Conservation (phyloP, 1,140 invertebrate species). For the Lysiphlebus fabarum region DNA sequence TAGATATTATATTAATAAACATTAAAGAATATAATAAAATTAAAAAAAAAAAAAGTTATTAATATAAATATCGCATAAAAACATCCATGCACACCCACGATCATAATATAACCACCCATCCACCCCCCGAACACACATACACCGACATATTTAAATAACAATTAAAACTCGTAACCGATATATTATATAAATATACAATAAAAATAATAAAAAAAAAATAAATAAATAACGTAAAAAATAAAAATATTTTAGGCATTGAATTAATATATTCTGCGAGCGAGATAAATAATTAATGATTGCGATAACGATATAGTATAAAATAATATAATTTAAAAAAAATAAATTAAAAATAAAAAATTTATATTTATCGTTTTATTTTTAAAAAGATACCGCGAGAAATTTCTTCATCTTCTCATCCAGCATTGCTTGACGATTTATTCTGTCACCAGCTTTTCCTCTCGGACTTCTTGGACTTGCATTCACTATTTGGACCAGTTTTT, state of each 20-base stretch:
- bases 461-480: constrained; percentile 36
- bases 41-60: no score
- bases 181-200: no score
- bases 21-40: no score
- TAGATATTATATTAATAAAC: no score
- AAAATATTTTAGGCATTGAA: constrained; percentile 5
- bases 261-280: constrained; percentile 7
- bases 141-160: no score
- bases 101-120: constrained; percentile 33
- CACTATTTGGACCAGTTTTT: constrained; percentile 42
- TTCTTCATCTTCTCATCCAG: constrained; percentile 92
- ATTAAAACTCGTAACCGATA: no score
- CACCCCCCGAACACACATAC: constrained; percentile 12
- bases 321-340: constrained; percentile 28
- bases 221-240: no score
- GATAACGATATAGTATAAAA: constrained; percentile 27
- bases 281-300: neutral
- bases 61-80: constrained; percentile 34
- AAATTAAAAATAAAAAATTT: constrained; percentile 24
- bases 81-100: constrained; percentile 46
- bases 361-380: constrained; percentile 26
- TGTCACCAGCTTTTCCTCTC: constrained; percentile 63
- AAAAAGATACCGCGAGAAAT: constrained; percentile 76
- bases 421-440: constrained; percentile 75
- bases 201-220: neutral